Evolutionary conservation across 2,888 invertebrate genomes (phyloP).

Genomic region (Pheosia gnoma): DNA sequence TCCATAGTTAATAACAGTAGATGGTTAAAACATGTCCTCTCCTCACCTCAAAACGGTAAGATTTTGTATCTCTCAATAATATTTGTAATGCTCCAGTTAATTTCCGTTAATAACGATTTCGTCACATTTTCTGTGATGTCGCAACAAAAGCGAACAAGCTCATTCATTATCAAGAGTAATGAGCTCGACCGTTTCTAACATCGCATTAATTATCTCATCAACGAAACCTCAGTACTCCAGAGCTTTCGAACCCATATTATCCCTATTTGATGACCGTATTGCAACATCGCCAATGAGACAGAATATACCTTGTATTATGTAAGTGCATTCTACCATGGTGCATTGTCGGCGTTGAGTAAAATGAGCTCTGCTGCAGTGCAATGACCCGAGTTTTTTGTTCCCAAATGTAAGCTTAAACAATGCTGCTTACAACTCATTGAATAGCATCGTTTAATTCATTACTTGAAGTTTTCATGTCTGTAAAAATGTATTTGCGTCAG

Average conservation of each 20-base stretch:
- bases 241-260: slow-evolving; percentile 6
- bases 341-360: slow-evolving; percentile 31
- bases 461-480: no score
- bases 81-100: background rate
- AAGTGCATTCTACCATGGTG: slow-evolving; percentile 39
- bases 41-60: no score
- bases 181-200: background rate
- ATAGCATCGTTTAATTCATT: slow-evolving; percentile 9
- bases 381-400: slow-evolving; percentile 27
- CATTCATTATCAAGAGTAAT: slow-evolving; percentile 7
- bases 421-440: slow-evolving; percentile 23
- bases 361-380: slow-evolving; percentile 26
- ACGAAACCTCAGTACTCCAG: background rate
- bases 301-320: slow-evolving; percentile 33
- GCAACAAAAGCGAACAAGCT: slow-evolving; percentile 1
- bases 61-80: background rate
- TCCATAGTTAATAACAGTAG: no score
- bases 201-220: slow-evolving; percentile 2
- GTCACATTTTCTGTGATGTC: slow-evolving; percentile 4
- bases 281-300: slow-evolving; percentile 23
- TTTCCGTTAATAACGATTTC: slow-evolving; percentile 1
- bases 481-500: no score
- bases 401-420: slow-evolving; percentile 32
- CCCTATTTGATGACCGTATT: slow-evolving; percentile 30
- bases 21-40: no score